Base-by-base conservation (phyloP, 2,888 invertebrate species). In the Drosophila anomalata region DNA sequence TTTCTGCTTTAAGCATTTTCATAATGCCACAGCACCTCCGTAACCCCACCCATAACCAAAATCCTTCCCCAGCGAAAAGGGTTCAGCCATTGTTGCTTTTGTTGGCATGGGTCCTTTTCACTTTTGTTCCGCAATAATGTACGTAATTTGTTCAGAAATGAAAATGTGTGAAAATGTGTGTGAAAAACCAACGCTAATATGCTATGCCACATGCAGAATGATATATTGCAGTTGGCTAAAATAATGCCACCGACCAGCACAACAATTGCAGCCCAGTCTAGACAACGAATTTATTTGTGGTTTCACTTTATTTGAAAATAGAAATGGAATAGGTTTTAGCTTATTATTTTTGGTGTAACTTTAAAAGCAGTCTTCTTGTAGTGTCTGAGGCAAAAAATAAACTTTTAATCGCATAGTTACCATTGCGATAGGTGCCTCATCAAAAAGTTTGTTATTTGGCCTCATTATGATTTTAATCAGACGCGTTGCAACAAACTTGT, bases 1-100 rank as follows among this genome's bases (percentile, higher is more conserved):
- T 85, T 85, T 84, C 87, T 84, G 75, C 84, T 75, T 78, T 66
- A 78, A 86, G 84, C 78, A 70, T 86, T 86, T 73, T 66, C 73
- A 81, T 84, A 84, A 81, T 81, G 75, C 81, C 70, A 73, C 70
- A 70, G 44, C 71, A 47, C 52, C 29, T 59, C 14, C 46, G 31
- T 14, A 20, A 33, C 29, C 41, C 31, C 54, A 47, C 62, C 31
- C 54, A n/a, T 20, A 20, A 8, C 20, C 36, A 41, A 42, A 51
- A 42, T 42, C 20, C 41, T 41, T 29, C 44, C 51, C 53, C 22
- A 17, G 57, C 63, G 65, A 68, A 83, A 82, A 79, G 79, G 85
- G 79, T 78, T 74, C 58, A 52, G 48, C 41, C 42, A 24, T 48
- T 55, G 39, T 46, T 60, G 46, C 47, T 51, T 33, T 17, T 31